Evolutionary conservation across 2,888 invertebrate genomes (phyloP), one percentile per base, ranked within the genome.

Genomic region (Lepidochitona cinerea): DNA sequence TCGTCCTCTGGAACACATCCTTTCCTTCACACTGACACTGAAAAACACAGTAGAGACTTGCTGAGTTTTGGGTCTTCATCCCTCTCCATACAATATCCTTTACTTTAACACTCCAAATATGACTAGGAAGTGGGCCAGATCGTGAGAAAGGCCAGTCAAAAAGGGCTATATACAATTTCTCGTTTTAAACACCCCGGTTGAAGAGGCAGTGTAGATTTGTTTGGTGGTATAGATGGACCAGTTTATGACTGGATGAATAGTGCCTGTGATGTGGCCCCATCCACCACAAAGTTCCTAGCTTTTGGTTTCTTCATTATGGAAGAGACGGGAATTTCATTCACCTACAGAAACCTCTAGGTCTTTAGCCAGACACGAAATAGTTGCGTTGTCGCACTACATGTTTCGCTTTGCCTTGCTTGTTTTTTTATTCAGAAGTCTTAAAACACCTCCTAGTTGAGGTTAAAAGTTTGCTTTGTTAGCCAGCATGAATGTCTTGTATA

Each of bases 401-500:
- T 49, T 49, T 49, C n/a, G n/a, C n/a, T 49, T 49, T 49, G 49
- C 49, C 49, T 49, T 18, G 49, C 23, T 49, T 49, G 18, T 49
- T 41, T 41, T 9, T 41, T 9, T 41, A 18, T n/a, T 41, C n/a
- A n/a, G 49, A 49, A 49, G 49, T 49, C 49, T n/a, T n/a, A 49
- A 23, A 49, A 59, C 12, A 29, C 59, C 59, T 29, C 59, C 59
- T 23, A 29, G 29, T 14, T 59, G 32, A 59, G 59, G 59, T 29
- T 23, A 29, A 29, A 26, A 59, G 59, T 35, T 18, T 26, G n/a
- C 5, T 66, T 14, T n/a, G 66, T 37, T 66, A 66, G 66, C 66
- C 66, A 37, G 90, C 90, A 77, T 90, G 90, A 73, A 90, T 90
- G 81, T 90, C 90, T 80, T 90, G 90, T 85, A 90, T 88, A 83